Percentiles rank a stretch among this genome's conserved stretches.
Conservation (phyloP, 2,113 vertebrate species). For the Oryzias curvinotus region DNA sequence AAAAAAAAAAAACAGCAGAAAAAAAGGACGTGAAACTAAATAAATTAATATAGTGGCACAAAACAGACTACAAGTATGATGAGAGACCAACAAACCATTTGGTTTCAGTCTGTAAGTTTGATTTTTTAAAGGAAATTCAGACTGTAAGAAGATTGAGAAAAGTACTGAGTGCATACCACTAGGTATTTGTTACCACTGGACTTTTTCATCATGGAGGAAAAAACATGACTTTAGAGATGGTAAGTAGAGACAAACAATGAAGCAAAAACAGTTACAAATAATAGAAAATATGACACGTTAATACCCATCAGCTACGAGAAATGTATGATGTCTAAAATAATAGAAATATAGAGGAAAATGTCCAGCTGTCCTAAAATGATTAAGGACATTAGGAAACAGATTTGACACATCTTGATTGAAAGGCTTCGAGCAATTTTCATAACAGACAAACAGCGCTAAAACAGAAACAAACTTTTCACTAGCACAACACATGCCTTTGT, state of each 20-base stretch:
- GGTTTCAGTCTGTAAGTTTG: conserved; percentile 4
- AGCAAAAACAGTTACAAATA: too few relatives aligned
- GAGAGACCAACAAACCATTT: conserved; percentile 3
- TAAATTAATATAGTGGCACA: conserved; percentile 32
- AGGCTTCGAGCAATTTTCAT: conserved; percentile 41
- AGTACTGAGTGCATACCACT: conserved; percentile 14
- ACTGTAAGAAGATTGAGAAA: conserved; percentile 6
- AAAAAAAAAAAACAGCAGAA: not conserved
- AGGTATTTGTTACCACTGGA: conserved; percentile 8
- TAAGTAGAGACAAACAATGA: conserved; percentile 5
- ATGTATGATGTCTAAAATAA: too few relatives aligned
- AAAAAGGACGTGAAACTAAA: conserved; percentile 15
- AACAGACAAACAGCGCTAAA: conserved; percentile 31
- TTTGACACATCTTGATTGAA: conserved; percentile 25
- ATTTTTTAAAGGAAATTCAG: conserved; percentile 11
- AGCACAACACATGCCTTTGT: conserved; percentile 7
- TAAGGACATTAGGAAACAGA: not conserved
- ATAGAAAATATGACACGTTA: too few relatives aligned
- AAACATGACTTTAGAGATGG: too few relatives aligned
- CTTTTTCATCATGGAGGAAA: conserved; percentile 7
- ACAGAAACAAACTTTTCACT: conserved; percentile 4
- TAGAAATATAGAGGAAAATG: too few relatives aligned
- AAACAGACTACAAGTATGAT: conserved; percentile 23
- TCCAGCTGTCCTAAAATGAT: too few relatives aligned
- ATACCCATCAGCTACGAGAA: too few relatives aligned